phyloP scores from a whole-genome alignment of 2,797 vertebrate genomes.

The Microctenopoma steveboyesi region DNA sequence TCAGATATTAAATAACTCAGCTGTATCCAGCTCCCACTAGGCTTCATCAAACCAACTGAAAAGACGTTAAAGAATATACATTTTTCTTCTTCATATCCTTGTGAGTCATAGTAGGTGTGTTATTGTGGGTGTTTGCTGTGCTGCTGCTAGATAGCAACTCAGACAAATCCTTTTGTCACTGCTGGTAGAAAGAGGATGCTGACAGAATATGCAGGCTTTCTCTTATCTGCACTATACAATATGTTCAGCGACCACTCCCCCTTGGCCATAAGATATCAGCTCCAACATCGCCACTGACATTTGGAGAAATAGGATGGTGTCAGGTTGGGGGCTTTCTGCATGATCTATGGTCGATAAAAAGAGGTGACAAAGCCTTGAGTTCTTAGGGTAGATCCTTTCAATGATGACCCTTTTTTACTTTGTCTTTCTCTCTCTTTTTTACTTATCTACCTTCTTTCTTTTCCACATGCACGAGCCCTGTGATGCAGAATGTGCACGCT shows the following conservation, averaged over 20 bases:
- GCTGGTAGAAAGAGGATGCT: constrained; percentile 25
- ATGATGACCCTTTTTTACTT: constrained; percentile 15
- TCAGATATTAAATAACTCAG: neutral
- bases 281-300: constrained; percentile 79
- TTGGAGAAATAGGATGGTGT: constrained; percentile 78
- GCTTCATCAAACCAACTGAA: neutral
- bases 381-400: constrained; percentile 33
- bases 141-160: constrained; percentile 1
- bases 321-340: constrained; percentile 62
- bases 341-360: constrained; percentile 75
- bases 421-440: constrained; percentile 27
- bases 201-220: constrained; percentile 45
- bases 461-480: constrained; percentile 24
- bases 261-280: constrained; percentile 65
- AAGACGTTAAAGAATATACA: neutral
- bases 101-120: neutral
- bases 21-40: neutral
- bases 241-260: constrained; percentile 44
- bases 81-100: neutral
- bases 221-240: constrained; percentile 64
- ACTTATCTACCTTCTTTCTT: constrained; percentile 18
- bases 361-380: constrained; percentile 61
- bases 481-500: constrained; percentile 31
- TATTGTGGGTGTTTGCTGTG: constrained; percentile 15
- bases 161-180: constrained; percentile 17